phyloP scores from a whole-genome alignment of 2,888 invertebrate species.

The Pimpla rufipes region DNA sequence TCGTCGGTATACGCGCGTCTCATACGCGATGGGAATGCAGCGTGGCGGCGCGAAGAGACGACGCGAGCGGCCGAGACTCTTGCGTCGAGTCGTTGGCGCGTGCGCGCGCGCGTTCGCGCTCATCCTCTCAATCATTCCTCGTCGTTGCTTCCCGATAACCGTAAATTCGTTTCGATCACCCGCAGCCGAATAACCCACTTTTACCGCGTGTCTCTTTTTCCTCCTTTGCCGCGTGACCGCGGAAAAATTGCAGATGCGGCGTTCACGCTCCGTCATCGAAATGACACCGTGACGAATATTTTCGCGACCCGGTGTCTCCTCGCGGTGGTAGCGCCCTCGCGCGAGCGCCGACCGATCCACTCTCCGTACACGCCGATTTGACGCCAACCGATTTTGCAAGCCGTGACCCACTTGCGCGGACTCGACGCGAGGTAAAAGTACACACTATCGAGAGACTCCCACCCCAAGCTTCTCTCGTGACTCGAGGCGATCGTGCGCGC shows the following conservation, averaged over 20 bases:
- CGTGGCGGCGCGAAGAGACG: background rate
- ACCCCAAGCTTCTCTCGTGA: constrained; percentile 9
- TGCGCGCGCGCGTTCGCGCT: constrained; percentile 15
- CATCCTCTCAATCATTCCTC: background rate
- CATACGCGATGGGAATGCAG: constrained; percentile 69
- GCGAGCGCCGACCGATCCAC: background rate
- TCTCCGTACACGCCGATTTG: no score
- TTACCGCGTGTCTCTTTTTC: background rate
- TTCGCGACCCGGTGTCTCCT: constrained; percentile 9
- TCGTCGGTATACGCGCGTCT: constrained; percentile 25
- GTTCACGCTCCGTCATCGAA: background rate
- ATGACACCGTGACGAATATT: constrained; percentile 8
- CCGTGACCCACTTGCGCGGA: constrained; percentile 67
- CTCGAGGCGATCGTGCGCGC: constrained; percentile 7
- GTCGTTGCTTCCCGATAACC: background rate
- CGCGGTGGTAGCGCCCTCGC: constrained; percentile 1
- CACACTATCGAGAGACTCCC: constrained; percentile 17
- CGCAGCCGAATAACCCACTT: background rate
- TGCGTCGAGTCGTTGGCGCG: background rate
- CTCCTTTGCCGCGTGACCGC: background rate
- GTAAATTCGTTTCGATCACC: background rate
- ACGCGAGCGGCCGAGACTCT: background rate
- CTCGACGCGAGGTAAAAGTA: constrained; percentile 18
- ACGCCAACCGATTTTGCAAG: constrained; percentile 73
- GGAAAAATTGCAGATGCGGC: background rate